These are phyloP conservation scores for Machimus atricapillus DNA, from an alignment of 2,888 invertebrate species.

Conservation along the genomic window DNA sequence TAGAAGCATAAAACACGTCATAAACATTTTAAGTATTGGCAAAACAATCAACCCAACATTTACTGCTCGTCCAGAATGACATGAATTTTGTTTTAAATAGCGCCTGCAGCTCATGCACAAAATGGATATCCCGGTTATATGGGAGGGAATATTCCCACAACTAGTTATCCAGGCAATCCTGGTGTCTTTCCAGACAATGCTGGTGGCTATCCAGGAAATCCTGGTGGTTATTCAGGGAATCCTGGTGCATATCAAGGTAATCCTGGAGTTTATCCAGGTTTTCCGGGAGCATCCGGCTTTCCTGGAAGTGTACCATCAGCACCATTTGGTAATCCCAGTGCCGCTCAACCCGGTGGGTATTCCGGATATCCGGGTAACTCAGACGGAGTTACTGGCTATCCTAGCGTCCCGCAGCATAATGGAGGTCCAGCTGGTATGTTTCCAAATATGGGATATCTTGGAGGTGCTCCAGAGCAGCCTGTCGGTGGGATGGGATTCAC, in stretches of 20 bases:
- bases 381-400: background rate
- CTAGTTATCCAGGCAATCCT: background rate
- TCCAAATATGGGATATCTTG: conserved; percentile 44
- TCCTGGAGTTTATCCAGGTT: background rate
- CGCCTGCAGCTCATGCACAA: conserved; percentile 53
- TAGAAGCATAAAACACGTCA: background rate
- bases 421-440: background rate
- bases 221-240: background rate
- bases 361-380: conserved; percentile 10
- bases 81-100: background rate
- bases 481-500: conserved; percentile 57
- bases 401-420: background rate
- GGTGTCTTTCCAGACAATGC: background rate
- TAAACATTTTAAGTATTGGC: background rate
- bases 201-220: background rate
- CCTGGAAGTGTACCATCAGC: conserved; percentile 50
- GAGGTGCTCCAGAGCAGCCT: conserved; percentile 46
- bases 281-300: background rate
- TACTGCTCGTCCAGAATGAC: background rate
- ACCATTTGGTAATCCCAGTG: background rate
- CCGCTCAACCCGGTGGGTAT: conserved; percentile 53
- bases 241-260: background rate
- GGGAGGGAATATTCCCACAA: conserved; percentile 39
- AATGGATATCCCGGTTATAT: conserved; percentile 46
- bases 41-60: background rate